phyloP scores from a whole-genome alignment of 2,113 vertebrate species.

The Elanoides forficatus region DNA sequence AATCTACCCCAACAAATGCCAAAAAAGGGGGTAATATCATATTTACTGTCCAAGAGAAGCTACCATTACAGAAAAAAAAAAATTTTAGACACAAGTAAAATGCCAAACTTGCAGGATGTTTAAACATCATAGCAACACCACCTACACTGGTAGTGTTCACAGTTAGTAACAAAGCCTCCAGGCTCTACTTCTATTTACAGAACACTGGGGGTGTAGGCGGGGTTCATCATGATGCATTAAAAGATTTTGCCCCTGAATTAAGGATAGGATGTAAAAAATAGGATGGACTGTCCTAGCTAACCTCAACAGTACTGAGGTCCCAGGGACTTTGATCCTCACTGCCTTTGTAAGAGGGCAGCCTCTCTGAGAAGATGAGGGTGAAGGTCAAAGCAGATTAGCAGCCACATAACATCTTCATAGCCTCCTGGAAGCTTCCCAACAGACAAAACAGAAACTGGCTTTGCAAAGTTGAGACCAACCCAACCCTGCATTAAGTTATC shows the following conservation, averaged over 20 bases:
- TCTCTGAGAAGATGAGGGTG: not conserved
- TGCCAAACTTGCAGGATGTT: not conserved
- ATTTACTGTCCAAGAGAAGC: not conserved
- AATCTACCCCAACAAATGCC: not conserved
- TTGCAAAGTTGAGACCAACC: not conserved
- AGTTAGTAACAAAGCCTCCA: not conserved
- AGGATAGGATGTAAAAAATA: not conserved
- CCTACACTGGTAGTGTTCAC: not conserved
- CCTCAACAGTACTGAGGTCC: not conserved
- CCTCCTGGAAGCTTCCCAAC: not conserved
- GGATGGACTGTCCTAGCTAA: not conserved
- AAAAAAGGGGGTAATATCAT: not conserved
- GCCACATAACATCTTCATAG: not conserved
- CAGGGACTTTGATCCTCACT: not conserved
- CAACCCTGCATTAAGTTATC: fast-evolving
- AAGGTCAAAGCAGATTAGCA: not conserved
- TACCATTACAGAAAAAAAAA: not conserved
- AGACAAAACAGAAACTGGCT: not conserved
- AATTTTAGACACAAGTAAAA: not conserved
- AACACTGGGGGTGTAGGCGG: not conserved
- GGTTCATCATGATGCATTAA: not conserved
- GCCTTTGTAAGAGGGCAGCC: not conserved
- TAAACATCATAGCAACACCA: not conserved
- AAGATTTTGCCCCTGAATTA: not conserved
- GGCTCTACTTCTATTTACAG: not conserved